Evolutionary conservation across 2,888 invertebrate genomes (phyloP).

Genomic region (Blastobasis adustella): DNA sequence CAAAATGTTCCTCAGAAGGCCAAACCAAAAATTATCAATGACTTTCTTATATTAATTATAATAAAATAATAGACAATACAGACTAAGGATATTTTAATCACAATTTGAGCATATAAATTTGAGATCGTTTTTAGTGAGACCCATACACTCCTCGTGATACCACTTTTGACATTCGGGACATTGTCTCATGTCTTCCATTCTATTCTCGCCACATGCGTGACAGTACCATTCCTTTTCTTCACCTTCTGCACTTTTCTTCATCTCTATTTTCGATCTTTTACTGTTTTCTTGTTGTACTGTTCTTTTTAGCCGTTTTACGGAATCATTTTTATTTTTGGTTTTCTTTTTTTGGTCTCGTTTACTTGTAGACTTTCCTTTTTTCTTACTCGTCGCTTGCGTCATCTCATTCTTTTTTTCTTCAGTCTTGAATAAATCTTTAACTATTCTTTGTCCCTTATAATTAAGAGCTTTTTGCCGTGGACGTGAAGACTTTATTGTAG

Average conservation of each 20-base stretch:
- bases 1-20: slow-evolving; percentile 9
- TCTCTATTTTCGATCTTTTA: slow-evolving; percentile 9
- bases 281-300: slow-evolving; percentile 7
- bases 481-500: slow-evolving; percentile 13
- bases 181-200: slow-evolving; percentile 16
- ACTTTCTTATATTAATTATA: slow-evolving; percentile 1
- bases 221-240: slow-evolving; percentile 15
- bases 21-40: slow-evolving; percentile 7
- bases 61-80: slow-evolving; percentile 5
- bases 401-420: slow-evolving; percentile 15
- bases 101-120: slow-evolving; percentile 16
- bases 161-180: slow-evolving; percentile 17
- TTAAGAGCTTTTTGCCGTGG: slow-evolving; percentile 17
- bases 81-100: slow-evolving; percentile 12
- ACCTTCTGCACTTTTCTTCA: slow-evolving; percentile 11
- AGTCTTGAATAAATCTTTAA: slow-evolving; percentile 18
- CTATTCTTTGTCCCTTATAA: slow-evolving; percentile 19
- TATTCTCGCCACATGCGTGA: slow-evolving; percentile 11
- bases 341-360: slow-evolving; percentile 9
- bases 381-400: slow-evolving; percentile 13
- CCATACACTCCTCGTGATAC: slow-evolving; percentile 13
- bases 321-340: slow-evolving; percentile 8
- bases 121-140: slow-evolving; percentile 15
- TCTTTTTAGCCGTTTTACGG: slow-evolving; percentile 7
- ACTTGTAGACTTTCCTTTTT: slow-evolving; percentile 9